phyloP scores from a whole-genome alignment of 2,113 vertebrate species.

The Aptenodytes patagonicus region DNA sequence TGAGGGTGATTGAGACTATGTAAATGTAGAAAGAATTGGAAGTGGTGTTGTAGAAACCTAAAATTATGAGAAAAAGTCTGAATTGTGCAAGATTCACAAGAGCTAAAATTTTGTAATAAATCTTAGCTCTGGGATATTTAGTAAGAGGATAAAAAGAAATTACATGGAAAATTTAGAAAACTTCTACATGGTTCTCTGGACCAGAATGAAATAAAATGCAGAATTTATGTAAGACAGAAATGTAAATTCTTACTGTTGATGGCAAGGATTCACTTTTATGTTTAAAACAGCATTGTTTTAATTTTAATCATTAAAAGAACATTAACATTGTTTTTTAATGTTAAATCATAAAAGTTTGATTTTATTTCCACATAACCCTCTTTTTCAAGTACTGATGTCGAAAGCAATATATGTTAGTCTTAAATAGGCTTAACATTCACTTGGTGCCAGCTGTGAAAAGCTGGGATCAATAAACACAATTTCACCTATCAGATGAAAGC shows the following conservation, averaged over 20 bases:
- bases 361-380: background rate
- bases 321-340: background rate
- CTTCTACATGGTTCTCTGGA: background rate
- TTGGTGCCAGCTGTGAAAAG: background rate
- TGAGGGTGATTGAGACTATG: background rate
- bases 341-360: background rate
- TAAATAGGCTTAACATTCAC: background rate
- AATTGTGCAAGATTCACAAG: background rate
- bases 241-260: background rate
- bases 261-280: background rate
- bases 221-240: background rate
- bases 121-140: background rate
- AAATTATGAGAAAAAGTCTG: background rate
- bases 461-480: background rate
- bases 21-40: background rate
- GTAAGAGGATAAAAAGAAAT: background rate
- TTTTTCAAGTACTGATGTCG: background rate
- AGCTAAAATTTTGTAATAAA: background rate
- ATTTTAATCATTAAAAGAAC: background rate
- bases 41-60: background rate
- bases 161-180: background rate
- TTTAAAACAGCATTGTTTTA: background rate
- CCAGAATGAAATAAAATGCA: background rate
- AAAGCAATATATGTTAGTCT: background rate
- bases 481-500: background rate